Percentiles rank a stretch among this genome's conserved stretches.
Evolutionary conservation across 1,140 invertebrate genomes (phyloP).

Genomic region (Aphis craccivora): DNA sequence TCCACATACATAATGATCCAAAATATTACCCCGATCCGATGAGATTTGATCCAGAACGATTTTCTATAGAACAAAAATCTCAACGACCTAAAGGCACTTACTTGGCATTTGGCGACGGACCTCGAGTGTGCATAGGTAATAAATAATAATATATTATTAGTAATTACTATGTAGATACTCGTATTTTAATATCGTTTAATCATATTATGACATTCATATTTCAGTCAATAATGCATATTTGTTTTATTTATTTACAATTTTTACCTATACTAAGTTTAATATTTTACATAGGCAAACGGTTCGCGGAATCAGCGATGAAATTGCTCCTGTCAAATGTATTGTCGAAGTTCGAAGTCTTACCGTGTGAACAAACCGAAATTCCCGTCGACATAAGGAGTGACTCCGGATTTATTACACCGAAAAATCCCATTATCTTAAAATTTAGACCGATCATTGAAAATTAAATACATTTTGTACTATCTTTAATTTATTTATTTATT

Average conservation of each 20-base stretch:
- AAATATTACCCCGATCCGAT: conserved; percentile 72
- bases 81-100: conserved; percentile 65
- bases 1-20: conserved; percentile 72
- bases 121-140: conserved; percentile 72
- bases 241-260: no score
- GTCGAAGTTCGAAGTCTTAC: conserved; percentile 61
- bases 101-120: conserved; percentile 75
- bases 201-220: no score
- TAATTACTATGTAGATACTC: no score
- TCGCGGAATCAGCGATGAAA: conserved; percentile 60
- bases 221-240: no score
- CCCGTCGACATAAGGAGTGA: not conserved
- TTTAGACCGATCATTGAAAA: not conserved
- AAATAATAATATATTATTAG: no score
- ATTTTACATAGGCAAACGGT: conserved; percentile 56
- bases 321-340: conserved; percentile 54
- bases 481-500: no score
- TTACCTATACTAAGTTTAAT: no score
- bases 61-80: conserved; percentile 57
- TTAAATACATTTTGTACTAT: no score
- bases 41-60: conserved; percentile 73
- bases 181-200: no score
- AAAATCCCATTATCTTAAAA: conserved; percentile 39
- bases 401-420: not conserved
- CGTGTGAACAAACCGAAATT: conserved; percentile 50